phyloP scores from a whole-genome alignment of 2,797 vertebrate species.

The Benthosema pterotum region DNA sequence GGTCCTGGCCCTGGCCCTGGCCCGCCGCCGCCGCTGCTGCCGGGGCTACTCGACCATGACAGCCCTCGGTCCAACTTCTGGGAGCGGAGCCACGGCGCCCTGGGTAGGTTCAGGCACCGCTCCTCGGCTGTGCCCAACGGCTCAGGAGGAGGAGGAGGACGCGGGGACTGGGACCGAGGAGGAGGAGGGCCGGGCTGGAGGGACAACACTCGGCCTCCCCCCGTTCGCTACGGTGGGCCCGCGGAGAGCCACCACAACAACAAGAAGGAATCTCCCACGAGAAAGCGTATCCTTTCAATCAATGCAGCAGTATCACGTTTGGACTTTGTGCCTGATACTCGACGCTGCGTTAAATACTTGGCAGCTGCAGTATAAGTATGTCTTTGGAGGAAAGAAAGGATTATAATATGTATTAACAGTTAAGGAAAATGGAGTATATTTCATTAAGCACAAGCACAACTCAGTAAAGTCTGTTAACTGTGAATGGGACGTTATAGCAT shows the following conservation, averaged over 20 bases:
- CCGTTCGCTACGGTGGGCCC: constrained; percentile 71
- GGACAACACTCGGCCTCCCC: constrained; percentile 64
- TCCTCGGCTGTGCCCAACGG: constrained; percentile 70
- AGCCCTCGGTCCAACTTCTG: constrained; percentile 89
- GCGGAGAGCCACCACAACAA: constrained; percentile 67
- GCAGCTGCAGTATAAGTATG: too few species aligned
- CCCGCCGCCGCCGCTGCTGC: constrained; percentile 11
- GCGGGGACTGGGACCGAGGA: constrained; percentile 71
- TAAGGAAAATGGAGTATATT: too few species aligned
- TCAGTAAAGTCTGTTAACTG: too few species aligned
- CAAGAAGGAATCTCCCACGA: constrained; percentile 83
- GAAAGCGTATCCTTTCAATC: constrained; percentile 89
- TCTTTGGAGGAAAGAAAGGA: too few species aligned
- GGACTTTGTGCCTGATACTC: constrained; percentile 5
- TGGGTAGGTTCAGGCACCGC: constrained; percentile 89
- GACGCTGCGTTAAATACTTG: too few species aligned
- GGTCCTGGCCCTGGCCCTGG: neutral
- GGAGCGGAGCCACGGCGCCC: constrained; percentile 91
- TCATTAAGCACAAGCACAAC: too few species aligned
- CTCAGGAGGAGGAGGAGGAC: constrained; percentile 47
- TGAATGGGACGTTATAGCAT: too few species aligned
- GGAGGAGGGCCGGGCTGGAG: constrained; percentile 63
- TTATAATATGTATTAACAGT: too few species aligned
- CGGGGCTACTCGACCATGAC: constrained; percentile 67
- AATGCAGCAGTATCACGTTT: too few species aligned